Evolutionary conservation across 1,140 invertebrate species (phyloP), one percentile per base, ranked within the genome.

Genomic region (Tetramorium alpestre): DNA sequence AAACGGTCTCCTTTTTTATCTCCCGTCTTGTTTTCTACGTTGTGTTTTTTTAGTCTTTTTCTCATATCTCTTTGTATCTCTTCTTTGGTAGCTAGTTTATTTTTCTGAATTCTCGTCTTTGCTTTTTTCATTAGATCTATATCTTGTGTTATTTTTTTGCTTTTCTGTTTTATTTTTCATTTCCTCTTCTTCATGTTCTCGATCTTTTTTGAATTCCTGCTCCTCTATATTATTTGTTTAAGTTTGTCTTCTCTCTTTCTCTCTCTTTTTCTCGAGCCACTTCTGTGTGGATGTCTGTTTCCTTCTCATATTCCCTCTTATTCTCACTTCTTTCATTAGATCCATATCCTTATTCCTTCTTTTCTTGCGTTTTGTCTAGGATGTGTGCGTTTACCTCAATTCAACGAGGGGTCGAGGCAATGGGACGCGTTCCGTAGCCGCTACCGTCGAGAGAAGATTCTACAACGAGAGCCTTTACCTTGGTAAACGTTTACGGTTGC

Each of bases 401-500:
- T 58, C 33, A 47, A 65, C 60, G 33, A 25, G 70, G 64, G 84
- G 22, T 16, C 56, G 60, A 51, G 72, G 70, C 51, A 64, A 72
- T 60, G 33, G 70, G 38, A 70, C 69, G 85, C 75, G 70, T 70
- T 89, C 88, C 22, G 86, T 54, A 47, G 41, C 11, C 44, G n/a
- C 72, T 73, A 49, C 73, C 54, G 81, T 78, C 70, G 76, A 81
- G 65, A 80, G 88, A 47, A 78, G 60, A 69, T 80, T 73, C 85
- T 82, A 90, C 89, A 90, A 90, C 87, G 86, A 89, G 80, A 75
- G 86, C 49, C 64, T 86, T 88, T 75, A 77, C 76, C 87, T 82
- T 51, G 86, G 89, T 72, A 88, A 90, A 90, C 88, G 89, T 90
- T 90, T 90, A 88, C 88, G 88, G 58, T 88, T 87, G 86, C 87